Evolutionary conservation across 2,888 invertebrate genomes (phyloP).

Genomic region (Protodeltote pygarga): DNA sequence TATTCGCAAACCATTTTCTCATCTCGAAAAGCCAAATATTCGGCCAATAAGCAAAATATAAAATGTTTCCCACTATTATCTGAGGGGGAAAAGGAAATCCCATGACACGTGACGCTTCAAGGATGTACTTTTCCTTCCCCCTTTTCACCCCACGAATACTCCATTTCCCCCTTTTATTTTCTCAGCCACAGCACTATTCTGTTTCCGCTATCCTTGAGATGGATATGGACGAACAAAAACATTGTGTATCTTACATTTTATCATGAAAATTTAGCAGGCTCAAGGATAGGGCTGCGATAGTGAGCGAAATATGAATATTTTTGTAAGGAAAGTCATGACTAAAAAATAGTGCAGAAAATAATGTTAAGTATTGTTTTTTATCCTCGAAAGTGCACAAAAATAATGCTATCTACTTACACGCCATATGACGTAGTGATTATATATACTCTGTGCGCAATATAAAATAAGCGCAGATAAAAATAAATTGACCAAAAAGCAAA

Average conservation of each 20-base stretch:
- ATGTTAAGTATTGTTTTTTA: no score
- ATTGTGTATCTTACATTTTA: conserved; percentile 5
- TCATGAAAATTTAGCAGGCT: background rate
- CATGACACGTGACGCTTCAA: conserved; percentile 29
- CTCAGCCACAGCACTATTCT: conserved; percentile 20
- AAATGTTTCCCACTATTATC: conserved; percentile 10
- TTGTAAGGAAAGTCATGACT: no score
- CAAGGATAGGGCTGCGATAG: no score
- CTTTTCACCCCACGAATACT: background rate
- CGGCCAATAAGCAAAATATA: conserved; percentile 9
- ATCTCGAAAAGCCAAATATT: conserved; percentile 6
- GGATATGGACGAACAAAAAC: conserved; percentile 7
- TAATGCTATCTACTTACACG: no score
- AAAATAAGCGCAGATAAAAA: no score
- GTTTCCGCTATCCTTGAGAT: conserved; percentile 28
- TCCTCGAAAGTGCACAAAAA: no score
- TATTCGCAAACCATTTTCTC: conserved; percentile 16
- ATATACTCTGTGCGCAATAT: no score
- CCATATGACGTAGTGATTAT: no score
- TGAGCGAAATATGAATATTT: no score
- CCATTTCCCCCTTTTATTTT: conserved; percentile 34
- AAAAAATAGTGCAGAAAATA: no score
- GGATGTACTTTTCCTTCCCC: conserved; percentile 27
- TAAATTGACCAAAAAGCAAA: conserved; percentile 8
- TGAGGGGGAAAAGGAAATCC: conserved; percentile 32